These are phyloP conservation scores for Misgurnus mizolepis DNA, from an alignment of 2,113 vertebrate species.

Conservation along the genomic window DNA sequence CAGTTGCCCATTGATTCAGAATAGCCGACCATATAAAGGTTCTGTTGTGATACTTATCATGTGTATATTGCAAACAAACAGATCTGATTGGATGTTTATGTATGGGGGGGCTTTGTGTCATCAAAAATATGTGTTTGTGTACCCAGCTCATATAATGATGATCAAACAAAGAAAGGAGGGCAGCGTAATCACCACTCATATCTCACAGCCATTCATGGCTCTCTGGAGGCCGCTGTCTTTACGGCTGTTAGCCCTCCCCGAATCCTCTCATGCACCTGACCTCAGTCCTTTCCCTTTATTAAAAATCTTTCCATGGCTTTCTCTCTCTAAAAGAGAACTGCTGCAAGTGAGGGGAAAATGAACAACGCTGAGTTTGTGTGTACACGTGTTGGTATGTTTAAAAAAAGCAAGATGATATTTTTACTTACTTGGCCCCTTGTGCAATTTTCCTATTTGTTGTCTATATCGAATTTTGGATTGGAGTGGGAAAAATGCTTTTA, in stretches of 20 bases:
- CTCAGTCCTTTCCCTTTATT: slow-evolving; percentile 25
- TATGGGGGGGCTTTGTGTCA: not conserved
- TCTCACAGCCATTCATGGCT: not conserved
- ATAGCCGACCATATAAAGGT: not conserved
- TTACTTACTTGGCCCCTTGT: not conserved
- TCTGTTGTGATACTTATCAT: not conserved
- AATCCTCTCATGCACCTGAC: slow-evolving; percentile 34
- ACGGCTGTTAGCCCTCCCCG: not conserved
- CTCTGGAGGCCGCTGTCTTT: slow-evolving; percentile 1
- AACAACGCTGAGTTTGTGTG: slow-evolving; percentile 2
- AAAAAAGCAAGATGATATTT: slow-evolving; percentile 31
- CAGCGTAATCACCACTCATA: not conserved
- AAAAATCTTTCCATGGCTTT: slow-evolving; percentile 23
- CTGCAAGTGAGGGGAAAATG: slow-evolving; percentile 19
- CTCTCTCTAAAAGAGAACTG: not conserved
- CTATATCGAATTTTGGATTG: slow-evolving; percentile 19
- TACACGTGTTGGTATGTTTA: slow-evolving; percentile 18
- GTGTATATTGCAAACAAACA: not conserved
- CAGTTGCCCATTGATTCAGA: not conserved
- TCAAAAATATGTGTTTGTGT: not conserved
- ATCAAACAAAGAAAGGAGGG: not conserved
- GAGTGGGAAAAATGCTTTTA: slow-evolving; percentile 23
- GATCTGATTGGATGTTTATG: not conserved
- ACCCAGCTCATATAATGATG: not conserved
- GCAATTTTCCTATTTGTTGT: slow-evolving; percentile 16